Evolutionary conservation across 2,888 invertebrate genomes (phyloP).

Genomic region (Agrotis ipsilon): DNA sequence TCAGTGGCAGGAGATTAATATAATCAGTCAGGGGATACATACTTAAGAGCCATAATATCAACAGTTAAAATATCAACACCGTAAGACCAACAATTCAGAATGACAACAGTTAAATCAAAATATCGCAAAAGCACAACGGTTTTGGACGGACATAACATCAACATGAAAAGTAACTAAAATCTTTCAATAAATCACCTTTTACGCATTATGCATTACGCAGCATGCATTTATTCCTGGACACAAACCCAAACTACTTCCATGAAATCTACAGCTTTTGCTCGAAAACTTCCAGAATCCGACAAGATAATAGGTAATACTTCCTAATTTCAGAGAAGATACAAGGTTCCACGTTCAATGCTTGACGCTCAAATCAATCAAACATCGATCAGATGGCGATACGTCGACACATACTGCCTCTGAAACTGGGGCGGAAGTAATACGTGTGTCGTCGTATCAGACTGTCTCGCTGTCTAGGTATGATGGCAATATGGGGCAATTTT

Average conservation of each 20-base stretch:
- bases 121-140: too few relatives aligned
- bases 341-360: not conserved
- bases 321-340: slow-evolving; percentile 10
- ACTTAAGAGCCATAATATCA: too few relatives aligned
- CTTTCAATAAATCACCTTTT: too few relatives aligned
- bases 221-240: slow-evolving; percentile 2
- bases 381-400: slow-evolving; percentile 14
- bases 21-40: too few relatives aligned
- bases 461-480: not conserved
- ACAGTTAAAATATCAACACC: too few relatives aligned
- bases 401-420: slow-evolving; percentile 10
- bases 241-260: not conserved
- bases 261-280: not conserved
- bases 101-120: too few relatives aligned
- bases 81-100: too few relatives aligned
- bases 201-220: too few relatives aligned
- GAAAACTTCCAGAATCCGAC: not conserved
- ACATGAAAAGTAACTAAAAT: too few relatives aligned
- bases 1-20: too few relatives aligned
- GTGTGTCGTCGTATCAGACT: not conserved
- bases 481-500: not conserved
- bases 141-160: too few relatives aligned
- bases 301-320: not conserved
- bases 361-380: slow-evolving; percentile 33
- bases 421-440: slow-evolving; percentile 44